A percentile compares a stretch with the other conserved stretches of the same genome.
Conservation (phyloP, 2,797 vertebrate genomes). For the Peromyscus eremicus region DNA sequence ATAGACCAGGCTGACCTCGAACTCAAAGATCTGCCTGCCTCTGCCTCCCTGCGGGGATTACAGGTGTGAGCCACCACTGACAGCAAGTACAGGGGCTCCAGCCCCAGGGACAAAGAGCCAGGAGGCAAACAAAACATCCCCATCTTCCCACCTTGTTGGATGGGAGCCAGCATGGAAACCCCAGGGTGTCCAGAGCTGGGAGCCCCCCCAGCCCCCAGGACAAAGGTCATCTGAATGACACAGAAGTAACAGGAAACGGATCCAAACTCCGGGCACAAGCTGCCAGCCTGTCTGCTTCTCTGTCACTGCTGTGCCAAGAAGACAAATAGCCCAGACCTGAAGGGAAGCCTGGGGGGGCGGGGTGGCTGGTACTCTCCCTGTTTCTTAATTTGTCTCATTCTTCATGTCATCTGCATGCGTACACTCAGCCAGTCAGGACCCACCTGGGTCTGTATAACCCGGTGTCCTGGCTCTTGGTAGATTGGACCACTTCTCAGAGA, state of each 20-base stretch:
- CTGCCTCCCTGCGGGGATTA: too few relatives aligned
- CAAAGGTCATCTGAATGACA: not conserved
- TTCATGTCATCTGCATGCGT: not conserved
- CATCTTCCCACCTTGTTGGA: not conserved
- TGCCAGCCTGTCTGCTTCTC: not conserved
- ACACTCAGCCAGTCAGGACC: not conserved
- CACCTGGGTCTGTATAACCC: not conserved
- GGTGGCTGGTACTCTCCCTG: not conserved
- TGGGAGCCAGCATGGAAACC: not conserved
- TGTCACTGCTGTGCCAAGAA: not conserved
- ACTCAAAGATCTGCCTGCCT: too few relatives aligned
- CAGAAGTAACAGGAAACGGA: not conserved
- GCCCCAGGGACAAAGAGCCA: not conserved
- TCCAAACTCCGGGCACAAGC: not conserved
- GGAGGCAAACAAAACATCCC: not conserved
- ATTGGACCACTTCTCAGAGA: not conserved
- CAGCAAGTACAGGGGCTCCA: not conserved
- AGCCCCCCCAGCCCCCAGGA: not conserved
- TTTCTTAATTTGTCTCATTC: not conserved
- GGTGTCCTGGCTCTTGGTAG: not conserved
- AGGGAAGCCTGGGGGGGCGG: not conserved
- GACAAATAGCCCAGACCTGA: not conserved
- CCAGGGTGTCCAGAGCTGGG: not conserved
- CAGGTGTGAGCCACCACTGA: not conserved
- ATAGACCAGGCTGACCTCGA: too few relatives aligned